A percentile compares a stretch with the other conserved stretches of the same genome.
Conservation (phyloP, 2,888 invertebrate genomes). For the Sturmia bella region DNA sequence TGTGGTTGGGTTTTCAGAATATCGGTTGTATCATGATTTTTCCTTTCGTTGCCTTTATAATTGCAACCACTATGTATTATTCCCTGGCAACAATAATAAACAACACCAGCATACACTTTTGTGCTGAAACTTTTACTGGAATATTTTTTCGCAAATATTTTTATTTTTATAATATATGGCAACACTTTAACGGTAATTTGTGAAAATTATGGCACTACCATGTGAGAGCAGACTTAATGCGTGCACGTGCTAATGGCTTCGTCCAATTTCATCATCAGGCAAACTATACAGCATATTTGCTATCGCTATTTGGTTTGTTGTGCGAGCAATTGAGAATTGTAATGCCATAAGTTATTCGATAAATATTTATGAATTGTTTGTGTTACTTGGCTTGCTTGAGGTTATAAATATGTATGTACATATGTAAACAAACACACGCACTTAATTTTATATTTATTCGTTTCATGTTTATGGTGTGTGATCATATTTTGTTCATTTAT, state of each 20-base stretch:
- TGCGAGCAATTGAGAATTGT: neutral
- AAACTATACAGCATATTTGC: slow-evolving; percentile 33
- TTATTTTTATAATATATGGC: slow-evolving; percentile 71
- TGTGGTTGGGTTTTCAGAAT: too few species aligned
- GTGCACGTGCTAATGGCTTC: slow-evolving; percentile 82
- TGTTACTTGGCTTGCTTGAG: neutral
- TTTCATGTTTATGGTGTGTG: neutral
- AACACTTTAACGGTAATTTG: slow-evolving; percentile 77
- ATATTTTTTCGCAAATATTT: too few species aligned
- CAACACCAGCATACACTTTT: too few species aligned
- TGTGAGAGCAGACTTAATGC: slow-evolving; percentile 75
- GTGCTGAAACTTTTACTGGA: too few species aligned
- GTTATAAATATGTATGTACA: neutral
- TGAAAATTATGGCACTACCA: slow-evolving; percentile 77
- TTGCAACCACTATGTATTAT: too few species aligned
- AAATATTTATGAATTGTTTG: slow-evolving; percentile 35
- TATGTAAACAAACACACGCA: too few species aligned
- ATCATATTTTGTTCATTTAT: slow-evolving; percentile 56
- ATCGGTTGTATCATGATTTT: too few species aligned
- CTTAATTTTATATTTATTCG: too few species aligned
- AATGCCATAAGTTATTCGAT: slow-evolving; percentile 35
- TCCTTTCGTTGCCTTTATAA: too few species aligned
- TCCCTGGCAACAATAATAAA: too few species aligned
- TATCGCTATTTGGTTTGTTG: slow-evolving; percentile 3
- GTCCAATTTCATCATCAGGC: slow-evolving; percentile 71